Evolutionary conservation across 2,888 invertebrate species (phyloP), one percentile per base, ranked within the genome.

Genomic region (Mythimna vitellina): DNA sequence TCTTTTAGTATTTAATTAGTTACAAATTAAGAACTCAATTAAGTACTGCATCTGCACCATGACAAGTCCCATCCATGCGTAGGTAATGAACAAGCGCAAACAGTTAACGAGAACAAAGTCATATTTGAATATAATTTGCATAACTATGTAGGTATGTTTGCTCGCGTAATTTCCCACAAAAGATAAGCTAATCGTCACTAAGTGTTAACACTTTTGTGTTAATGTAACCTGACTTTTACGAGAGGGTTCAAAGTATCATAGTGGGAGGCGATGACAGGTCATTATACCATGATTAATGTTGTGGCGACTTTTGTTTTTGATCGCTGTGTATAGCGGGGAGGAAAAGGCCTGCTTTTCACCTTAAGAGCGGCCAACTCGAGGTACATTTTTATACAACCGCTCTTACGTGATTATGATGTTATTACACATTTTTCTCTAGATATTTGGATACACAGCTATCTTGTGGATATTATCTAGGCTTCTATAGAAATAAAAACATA

Each of bases 121-220:
- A 38, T 64, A 38, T 63, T 78, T 51, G 29, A 57, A 65, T 68
- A 29, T 65, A 20, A 78, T 78, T 78, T 68, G 67, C 67, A 78
- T 73, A 78, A 61, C 9, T 64, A 56, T 42, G 42, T 67, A 78
- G 25, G 20, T 35, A 64, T 67, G 58, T 63, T 60, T 51, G 9
- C 46, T 32, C 22, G 51, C 53, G 53, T 53, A 58, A 53, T 75
- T 75, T 70, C 75, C 6, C 75, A 79, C 56, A 53, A 46, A 64
- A 70, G 66, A 70, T 75, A 75, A 57, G 60, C 32, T 68, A 66
- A 77, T 66, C 58, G 53, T 20, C 29, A 62, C 70, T 79, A 25
- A 53, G 42, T 65, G 57, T 53, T 58, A 62, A 75, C 42, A 66
- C 35, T 38, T 61, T 46, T 35, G 53, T 70, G 66, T 38, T 61